Evolutionary conservation across 2,888 invertebrate genomes (phyloP).

Genomic region (Lasioglossum lativentre): DNA sequence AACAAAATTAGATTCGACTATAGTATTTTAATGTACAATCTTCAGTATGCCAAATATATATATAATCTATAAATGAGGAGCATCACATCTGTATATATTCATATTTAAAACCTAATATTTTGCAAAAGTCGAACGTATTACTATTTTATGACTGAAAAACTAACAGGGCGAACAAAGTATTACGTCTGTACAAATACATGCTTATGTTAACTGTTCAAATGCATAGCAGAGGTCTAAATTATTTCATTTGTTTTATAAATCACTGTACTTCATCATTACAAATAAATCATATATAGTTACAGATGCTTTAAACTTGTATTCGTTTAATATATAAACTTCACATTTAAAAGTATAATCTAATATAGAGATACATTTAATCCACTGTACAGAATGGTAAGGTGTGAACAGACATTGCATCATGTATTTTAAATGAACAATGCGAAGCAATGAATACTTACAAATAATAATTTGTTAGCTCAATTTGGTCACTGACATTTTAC

Average conservation of each 20-base stretch:
- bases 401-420: background rate
- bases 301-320: constrained; percentile 1
- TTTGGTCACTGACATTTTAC: constrained; percentile 52
- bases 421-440: constrained; percentile 5
- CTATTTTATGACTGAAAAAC: background rate
- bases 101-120: background rate
- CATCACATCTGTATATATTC: background rate
- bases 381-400: background rate
- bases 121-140: background rate
- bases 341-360: constrained; percentile 10
- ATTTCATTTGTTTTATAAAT: constrained; percentile 10
- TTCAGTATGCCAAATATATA: background rate
- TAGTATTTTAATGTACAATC: background rate
- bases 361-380: constrained; percentile 4
- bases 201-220: constrained; percentile 15
- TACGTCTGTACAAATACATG: constrained; percentile 7
- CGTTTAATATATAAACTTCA: constrained; percentile 5
- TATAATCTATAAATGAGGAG: background rate
- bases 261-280: background rate
- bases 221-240: constrained; percentile 2
- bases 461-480: constrained; percentile 55
- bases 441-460: constrained; percentile 45
- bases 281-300: background rate
- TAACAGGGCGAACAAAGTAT: background rate
- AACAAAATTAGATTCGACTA: background rate